Percentiles rank a stretch among this genome's conserved stretches.
Conservation (phyloP, 2,113 vertebrate genomes). For the Plectropomus leopardus region DNA sequence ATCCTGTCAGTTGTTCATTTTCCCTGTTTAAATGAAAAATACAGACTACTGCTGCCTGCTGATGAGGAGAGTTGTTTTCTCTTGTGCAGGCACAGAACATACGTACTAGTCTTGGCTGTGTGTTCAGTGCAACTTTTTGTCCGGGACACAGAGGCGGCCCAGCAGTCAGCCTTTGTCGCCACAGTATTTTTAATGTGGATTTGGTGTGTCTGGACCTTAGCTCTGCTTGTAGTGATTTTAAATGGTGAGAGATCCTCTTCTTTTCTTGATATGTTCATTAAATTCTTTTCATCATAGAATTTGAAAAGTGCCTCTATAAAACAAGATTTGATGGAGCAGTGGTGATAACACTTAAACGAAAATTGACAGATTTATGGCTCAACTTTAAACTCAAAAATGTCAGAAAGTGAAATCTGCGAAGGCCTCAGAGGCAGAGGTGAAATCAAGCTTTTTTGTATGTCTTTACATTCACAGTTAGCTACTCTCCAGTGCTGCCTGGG, state of each 20-base stretch:
- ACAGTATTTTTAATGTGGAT: no score
- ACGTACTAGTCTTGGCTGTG: no score
- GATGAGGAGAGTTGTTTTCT: no score
- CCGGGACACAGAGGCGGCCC: no score
- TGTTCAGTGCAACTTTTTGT: no score
- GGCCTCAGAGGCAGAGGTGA: conserved; percentile 59
- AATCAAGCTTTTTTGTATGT: conserved; percentile 48
- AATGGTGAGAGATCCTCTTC: not conserved
- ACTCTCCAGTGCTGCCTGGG: conserved; percentile 57
- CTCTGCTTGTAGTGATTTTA: not conserved
- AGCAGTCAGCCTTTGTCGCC: no score
- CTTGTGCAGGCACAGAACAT: no score
- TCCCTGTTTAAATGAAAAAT: no score
- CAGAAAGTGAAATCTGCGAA: conserved; percentile 23
- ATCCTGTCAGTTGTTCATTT: no score
- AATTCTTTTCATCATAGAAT: not conserved
- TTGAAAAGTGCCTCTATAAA: not conserved
- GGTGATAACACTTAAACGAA: not conserved
- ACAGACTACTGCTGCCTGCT: no score
- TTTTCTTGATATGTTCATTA: not conserved
- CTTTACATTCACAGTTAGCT: conserved; percentile 64
- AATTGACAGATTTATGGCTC: not conserved
- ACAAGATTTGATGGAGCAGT: not conserved
- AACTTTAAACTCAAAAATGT: not conserved
- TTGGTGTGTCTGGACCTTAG: no score